Conservation (phyloP, 2,113 vertebrate species). For the Elephantulus edwardii region DNA sequence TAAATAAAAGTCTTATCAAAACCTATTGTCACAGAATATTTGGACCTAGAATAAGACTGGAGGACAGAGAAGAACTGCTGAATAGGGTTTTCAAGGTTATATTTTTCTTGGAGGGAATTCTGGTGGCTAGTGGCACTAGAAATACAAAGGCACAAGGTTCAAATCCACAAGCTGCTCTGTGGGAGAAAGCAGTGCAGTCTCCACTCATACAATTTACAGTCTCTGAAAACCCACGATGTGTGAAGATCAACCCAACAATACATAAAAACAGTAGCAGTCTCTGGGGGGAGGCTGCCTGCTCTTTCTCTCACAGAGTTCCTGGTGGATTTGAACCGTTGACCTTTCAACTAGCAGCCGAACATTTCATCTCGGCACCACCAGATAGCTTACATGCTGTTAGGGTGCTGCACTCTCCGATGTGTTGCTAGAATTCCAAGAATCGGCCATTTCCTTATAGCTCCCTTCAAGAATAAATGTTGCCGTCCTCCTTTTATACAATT, state of each 20-base stretch:
- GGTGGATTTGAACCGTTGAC: neutral
- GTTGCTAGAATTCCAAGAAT: slow-evolving; percentile 62
- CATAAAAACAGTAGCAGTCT: too few relatives aligned
- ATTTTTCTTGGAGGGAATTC: neutral
- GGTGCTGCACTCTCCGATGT: slow-evolving; percentile 45
- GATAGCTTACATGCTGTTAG: slow-evolving; percentile 47
- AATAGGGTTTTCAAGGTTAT: neutral
- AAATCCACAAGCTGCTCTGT: too few relatives aligned
- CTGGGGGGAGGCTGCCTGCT: too few relatives aligned
- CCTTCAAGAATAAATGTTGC: slow-evolving; percentile 81
- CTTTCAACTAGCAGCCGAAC: neutral
- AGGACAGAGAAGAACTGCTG: neutral
- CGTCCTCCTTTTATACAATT: slow-evolving; percentile 77
- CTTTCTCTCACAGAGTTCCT: neutral
- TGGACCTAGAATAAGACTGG: neutral
- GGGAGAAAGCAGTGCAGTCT: too few relatives aligned
- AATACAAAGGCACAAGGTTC: too few relatives aligned
- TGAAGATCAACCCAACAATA: too few relatives aligned
- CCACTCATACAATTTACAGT: too few relatives aligned
- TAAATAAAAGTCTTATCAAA: slow-evolving; percentile 46
- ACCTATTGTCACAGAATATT: neutral
- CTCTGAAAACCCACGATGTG: too few relatives aligned
- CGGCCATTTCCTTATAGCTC: slow-evolving; percentile 78
- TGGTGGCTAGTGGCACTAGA: too few relatives aligned
- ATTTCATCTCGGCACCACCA: neutral